Percentiles rank a stretch among this genome's conserved stretches.
Conservation (phyloP, 2,888 invertebrate species). For the Cartodere bifasciata region DNA sequence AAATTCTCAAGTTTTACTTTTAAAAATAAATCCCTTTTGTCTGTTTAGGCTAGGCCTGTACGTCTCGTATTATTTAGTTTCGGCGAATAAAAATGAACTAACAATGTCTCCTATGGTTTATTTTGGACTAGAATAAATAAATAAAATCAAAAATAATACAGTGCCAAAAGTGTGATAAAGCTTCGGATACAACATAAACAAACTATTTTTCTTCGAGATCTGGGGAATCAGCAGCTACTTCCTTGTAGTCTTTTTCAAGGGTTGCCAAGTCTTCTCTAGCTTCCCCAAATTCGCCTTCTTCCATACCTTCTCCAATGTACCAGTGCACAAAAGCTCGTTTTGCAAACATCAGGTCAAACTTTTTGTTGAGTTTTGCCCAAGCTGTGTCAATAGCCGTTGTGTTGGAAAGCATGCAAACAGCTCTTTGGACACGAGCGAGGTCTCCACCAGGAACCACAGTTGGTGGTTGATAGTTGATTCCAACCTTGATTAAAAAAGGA, state of each 20-base stretch:
- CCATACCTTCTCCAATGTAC: constrained; percentile 65
- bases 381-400: constrained; percentile 85
- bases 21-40: too few relatives aligned
- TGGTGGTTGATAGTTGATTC: constrained; percentile 54
- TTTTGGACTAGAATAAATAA: too few relatives aligned
- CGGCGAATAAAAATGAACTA: too few relatives aligned
- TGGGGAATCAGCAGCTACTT: constrained; percentile 53
- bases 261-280: constrained; percentile 67
- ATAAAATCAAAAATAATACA: too few relatives aligned
- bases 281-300: constrained; percentile 72
- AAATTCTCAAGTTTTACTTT: too few relatives aligned
- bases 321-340: constrained; percentile 93
- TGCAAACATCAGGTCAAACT: constrained; percentile 89
- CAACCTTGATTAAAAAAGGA: too few relatives aligned
- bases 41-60: too few relatives aligned
- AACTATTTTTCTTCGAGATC: constrained; percentile 17
- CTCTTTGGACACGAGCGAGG: constrained; percentile 70
- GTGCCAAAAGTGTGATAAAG: too few relatives aligned
- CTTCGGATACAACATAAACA: too few relatives aligned
- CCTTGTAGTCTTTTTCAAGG: constrained; percentile 61
- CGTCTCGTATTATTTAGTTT: too few relatives aligned
- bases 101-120: too few relatives aligned
- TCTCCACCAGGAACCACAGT: constrained; percentile 65
- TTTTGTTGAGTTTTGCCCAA: constrained; percentile 81
- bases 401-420: constrained; percentile 82